These are phyloP conservation scores for Typhlomys cinereus DNA, from an alignment of 2,113 vertebrate genomes.

Conservation along the genomic window DNA sequence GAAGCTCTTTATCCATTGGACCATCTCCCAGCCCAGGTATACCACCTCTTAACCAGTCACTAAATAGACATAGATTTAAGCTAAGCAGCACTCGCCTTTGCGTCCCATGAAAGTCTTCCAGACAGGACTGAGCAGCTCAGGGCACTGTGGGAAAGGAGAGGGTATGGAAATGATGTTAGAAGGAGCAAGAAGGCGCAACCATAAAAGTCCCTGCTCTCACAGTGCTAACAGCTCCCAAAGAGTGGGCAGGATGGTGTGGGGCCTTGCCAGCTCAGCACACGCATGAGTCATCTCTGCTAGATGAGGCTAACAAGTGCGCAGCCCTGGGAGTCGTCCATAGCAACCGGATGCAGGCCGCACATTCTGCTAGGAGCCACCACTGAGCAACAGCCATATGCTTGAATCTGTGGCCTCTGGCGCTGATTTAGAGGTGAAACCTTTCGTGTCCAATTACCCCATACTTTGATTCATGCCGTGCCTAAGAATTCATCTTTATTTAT, in stretches of 20 bases:
- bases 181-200: background rate
- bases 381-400: conserved; percentile 45
- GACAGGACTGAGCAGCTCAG: background rate
- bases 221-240: background rate
- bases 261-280: background rate
- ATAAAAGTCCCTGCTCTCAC: background rate
- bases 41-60: background rate
- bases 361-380: conserved; percentile 25
- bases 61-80: background rate
- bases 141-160: background rate
- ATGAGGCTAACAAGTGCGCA: background rate
- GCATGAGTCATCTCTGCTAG: conserved; percentile 1
- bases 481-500: conserved; percentile 60
- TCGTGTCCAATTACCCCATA: conserved; percentile 33
- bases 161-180: background rate
- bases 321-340: conserved; percentile 27
- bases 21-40: no score
- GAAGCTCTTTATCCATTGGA: no score
- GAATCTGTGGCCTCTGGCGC: conserved; percentile 22
- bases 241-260: background rate
- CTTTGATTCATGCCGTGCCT: conserved; percentile 20
- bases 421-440: conserved; percentile 60
- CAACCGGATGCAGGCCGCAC: background rate
- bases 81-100: background rate
- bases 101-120: background rate